A percentile compares a stretch with the other conserved stretches of the same genome.
phyloP scores from a whole-genome alignment of 2,113 vertebrate genomes.

The Zapornia atra region DNA sequence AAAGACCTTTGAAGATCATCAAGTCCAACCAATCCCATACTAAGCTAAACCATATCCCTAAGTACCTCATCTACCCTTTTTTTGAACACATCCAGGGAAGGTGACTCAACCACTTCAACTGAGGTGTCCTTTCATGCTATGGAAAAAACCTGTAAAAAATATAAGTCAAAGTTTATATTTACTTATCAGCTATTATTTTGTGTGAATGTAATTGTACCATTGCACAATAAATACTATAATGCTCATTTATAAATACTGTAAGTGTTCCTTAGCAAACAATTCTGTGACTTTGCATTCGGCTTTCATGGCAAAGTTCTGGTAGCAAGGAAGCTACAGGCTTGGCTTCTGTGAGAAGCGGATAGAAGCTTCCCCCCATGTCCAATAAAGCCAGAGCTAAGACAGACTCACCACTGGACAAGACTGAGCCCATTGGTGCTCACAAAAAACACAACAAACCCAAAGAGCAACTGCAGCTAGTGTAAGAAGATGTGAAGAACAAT shows the following conservation, averaged over 20 bases:
- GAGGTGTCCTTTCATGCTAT: neutral
- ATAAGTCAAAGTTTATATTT: neutral
- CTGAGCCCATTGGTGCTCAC: fast-evolving
- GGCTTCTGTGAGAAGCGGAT: neutral
- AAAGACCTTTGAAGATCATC: no score
- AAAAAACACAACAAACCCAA: no score
- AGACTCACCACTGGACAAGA: neutral
- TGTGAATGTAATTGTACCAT: neutral
- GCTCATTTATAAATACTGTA: neutral
- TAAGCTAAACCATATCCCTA: no score
- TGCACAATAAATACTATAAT: neutral
- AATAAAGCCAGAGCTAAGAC: fast-evolving
- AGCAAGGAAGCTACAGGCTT: fast-evolving
- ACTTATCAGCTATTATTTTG: neutral
- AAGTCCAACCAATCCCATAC: no score
- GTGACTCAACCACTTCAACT: no score
- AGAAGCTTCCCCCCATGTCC: fast-evolving
- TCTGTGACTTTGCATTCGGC: neutral
- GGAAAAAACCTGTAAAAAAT: neutral
- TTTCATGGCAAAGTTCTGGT: neutral
- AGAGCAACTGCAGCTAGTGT: neutral
- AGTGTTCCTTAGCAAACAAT: neutral
- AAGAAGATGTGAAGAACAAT: neutral
- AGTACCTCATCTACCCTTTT: no score
- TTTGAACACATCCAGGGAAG: no score